Percentiles rank a stretch among this genome's conserved stretches.
Evolutionary conservation across 2,113 vertebrate species (phyloP).

Genomic region (Todiramphus saurophagus): DNA sequence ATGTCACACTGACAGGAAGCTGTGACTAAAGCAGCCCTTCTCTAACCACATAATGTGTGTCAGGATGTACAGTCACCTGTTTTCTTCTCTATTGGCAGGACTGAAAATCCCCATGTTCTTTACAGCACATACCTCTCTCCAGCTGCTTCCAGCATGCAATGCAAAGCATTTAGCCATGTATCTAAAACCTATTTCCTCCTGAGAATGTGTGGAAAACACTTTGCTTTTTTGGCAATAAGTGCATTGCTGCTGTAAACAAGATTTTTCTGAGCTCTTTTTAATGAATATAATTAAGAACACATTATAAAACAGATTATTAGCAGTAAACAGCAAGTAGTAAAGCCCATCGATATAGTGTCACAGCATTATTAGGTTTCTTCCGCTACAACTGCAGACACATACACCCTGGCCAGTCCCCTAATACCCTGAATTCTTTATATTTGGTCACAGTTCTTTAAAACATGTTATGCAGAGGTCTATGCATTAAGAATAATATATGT

Average conservation of each 20-base stretch:
- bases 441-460: not conserved
- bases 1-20: rapidly evolving
- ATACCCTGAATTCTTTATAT: not conserved
- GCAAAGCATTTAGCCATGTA: not conserved
- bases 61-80: not conserved
- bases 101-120: not conserved
- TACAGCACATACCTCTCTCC: not conserved
- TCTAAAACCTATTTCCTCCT: not conserved
- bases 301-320: conserved; percentile 34
- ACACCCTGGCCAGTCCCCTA: not conserved
- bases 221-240: not conserved
- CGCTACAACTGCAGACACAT: not conserved
- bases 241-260: conserved; percentile 11
- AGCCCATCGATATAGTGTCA: not conserved
- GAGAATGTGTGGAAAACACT: not conserved
- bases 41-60: rapidly evolving
- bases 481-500: not conserved
- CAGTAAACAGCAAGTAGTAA: not conserved
- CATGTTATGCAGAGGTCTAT: not conserved
- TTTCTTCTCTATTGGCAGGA: not conserved
- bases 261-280: conserved; percentile 22
- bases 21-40: not conserved
- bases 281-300: conserved; percentile 29
- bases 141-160: not conserved
- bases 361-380: not conserved